These are phyloP conservation scores for Platycheirus rosarum DNA, from an alignment of 2,888 invertebrate species.

Conservation along the genomic window DNA sequence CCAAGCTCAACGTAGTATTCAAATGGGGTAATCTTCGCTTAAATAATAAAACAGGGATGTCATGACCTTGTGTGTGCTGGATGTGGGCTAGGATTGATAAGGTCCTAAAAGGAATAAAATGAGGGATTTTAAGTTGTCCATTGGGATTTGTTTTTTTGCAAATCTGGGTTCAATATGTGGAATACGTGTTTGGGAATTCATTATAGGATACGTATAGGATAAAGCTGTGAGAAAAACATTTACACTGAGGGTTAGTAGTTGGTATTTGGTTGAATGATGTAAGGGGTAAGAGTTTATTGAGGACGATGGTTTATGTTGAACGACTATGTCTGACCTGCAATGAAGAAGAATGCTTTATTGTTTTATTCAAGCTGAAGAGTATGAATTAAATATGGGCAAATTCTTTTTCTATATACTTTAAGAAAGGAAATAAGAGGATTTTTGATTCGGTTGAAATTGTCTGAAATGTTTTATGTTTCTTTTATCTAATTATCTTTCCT, in stretches of 20 bases:
- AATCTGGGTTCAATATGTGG: slow-evolving; percentile 24
- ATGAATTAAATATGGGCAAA: slow-evolving; percentile 1
- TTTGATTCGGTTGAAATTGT: slow-evolving; percentile 28
- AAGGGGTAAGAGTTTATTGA: slow-evolving; percentile 29
- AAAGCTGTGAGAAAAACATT: slow-evolving; percentile 19
- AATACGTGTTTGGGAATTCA: slow-evolving; percentile 39
- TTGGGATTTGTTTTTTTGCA: slow-evolving; percentile 52
- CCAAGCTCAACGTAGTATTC: slow-evolving; percentile 6
- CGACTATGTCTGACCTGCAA: slow-evolving; percentile 35
- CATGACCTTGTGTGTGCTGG: slow-evolving; percentile 29
- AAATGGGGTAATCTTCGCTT: slow-evolving; percentile 51
- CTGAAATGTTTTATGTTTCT: slow-evolving; percentile 24
- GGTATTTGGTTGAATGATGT: slow-evolving; percentile 20
- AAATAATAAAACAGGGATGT: slow-evolving; percentile 58
- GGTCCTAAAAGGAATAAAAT: slow-evolving; percentile 53
- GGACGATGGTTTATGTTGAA: slow-evolving; percentile 21
- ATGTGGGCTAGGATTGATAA: slow-evolving; percentile 50
- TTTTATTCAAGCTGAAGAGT: slow-evolving; percentile 13
- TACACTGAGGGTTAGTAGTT: slow-evolving; percentile 7
- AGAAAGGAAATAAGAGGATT: slow-evolving; percentile 1
- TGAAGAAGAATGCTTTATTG: slow-evolving; percentile 33
- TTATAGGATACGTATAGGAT: not conserved
- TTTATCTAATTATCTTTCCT: not conserved
- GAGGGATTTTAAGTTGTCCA: slow-evolving; percentile 66
- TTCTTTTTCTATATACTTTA: not conserved